These are phyloP conservation scores for Puntigrus tetrazona DNA, from an alignment of 2,113 vertebrate genomes.

Conservation along the genomic window DNA sequence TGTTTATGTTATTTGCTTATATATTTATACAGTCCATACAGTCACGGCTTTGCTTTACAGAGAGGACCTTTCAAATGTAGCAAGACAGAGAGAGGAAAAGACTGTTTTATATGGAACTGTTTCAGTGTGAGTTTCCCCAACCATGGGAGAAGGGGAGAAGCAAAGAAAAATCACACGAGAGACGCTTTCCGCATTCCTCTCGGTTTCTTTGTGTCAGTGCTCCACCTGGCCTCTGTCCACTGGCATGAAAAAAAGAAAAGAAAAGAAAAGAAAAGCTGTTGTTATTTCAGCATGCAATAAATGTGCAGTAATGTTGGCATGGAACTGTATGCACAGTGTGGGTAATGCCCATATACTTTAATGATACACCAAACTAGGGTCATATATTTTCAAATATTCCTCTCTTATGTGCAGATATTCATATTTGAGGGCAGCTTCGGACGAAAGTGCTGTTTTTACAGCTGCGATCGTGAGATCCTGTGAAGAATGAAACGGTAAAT, in stretches of 20 bases:
- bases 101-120: constrained; percentile 31
- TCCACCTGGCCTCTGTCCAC: constrained; percentile 32
- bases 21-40: neutral
- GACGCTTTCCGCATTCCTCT: neutral
- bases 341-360: constrained; percentile 78
- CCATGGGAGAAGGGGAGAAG: neutral
- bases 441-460: constrained; percentile 23
- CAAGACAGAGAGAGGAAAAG: constrained; percentile 17
- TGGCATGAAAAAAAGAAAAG: neutral
- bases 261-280: too few relatives aligned
- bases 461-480: neutral
- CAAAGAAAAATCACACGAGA: neutral
- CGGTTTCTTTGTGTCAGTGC: neutral
- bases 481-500: constrained; percentile 27
- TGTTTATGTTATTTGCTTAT: constrained; percentile 1
- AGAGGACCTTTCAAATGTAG: constrained; percentile 16
- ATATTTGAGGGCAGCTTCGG: constrained; percentile 32
- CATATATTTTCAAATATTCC: constrained; percentile 68
- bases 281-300: constrained; percentile 69
- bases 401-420: constrained; percentile 61
- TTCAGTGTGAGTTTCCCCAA: constrained; percentile 21
- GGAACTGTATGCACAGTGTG: constrained; percentile 67
- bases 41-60: neutral
- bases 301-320: constrained; percentile 72
- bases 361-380: constrained; percentile 66